Percentiles rank a stretch among this genome's conserved stretches.
These are phyloP conservation scores for Lepidothrix coronata DNA, from an alignment of 2,113 vertebrate genomes.

Conservation along the genomic window DNA sequence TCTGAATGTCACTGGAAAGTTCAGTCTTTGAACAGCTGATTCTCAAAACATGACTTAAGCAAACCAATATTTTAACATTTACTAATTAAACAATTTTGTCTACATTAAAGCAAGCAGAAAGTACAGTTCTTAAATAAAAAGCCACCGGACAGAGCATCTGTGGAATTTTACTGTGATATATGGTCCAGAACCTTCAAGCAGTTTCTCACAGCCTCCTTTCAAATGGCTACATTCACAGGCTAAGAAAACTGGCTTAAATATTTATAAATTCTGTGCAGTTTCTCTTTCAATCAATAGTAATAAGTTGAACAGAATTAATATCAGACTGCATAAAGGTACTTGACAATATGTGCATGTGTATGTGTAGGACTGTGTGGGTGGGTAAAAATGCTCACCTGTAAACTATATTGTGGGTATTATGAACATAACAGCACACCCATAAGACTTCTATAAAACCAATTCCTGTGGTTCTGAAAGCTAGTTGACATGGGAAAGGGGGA, in stretches of 20 bases:
- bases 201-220: not conserved
- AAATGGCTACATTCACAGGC: not conserved
- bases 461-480: conserved; percentile 6
- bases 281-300: not conserved
- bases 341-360: not conserved
- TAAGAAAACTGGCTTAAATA: not conserved
- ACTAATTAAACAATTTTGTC: conserved; percentile 19
- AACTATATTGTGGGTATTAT: not conserved
- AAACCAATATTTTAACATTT: conserved; percentile 48
- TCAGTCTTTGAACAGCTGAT: conserved; percentile 72
- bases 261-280: not conserved
- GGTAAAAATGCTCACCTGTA: not conserved
- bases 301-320: not conserved
- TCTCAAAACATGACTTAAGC: conserved; percentile 69
- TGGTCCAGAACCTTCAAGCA: not conserved
- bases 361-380: not conserved
- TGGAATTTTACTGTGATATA: not conserved
- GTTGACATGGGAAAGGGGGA: not conserved
- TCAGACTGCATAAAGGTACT: not conserved
- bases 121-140: not conserved
- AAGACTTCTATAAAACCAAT: not conserved
- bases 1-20: conserved; percentile 90
- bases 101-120: conserved; percentile 18
- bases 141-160: not conserved
- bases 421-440: not conserved